A percentile compares a stretch with the other conserved stretches of the same genome.
Conservation (phyloP, 2,797 vertebrate species). For the Darevskia mixta region DNA sequence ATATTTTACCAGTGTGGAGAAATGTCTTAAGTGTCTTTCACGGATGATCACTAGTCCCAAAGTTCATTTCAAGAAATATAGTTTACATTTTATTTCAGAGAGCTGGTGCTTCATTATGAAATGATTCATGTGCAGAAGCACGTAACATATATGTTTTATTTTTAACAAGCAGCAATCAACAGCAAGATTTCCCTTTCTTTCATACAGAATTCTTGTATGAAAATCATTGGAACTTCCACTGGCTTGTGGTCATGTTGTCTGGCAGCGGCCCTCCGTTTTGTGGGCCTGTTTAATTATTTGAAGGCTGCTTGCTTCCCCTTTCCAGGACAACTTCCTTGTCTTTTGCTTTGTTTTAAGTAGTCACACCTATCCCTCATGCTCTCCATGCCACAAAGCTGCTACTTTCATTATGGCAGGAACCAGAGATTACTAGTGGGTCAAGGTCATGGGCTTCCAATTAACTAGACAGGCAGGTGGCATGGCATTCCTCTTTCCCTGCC, state of each 20-base stretch:
- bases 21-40: background rate
- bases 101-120: background rate
- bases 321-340: background rate
- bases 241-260: too few relatives aligned
- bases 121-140: background rate
- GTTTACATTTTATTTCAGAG: background rate
- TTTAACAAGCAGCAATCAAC: background rate
- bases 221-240: too few relatives aligned
- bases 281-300: background rate
- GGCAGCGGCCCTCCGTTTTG: background rate
- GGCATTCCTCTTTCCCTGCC: background rate
- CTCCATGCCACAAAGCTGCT: background rate
- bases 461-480: background rate
- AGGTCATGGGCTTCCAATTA: background rate
- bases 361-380: background rate
- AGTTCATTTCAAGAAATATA: background rate
- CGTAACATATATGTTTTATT: background rate
- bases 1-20: background rate
- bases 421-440: background rate
- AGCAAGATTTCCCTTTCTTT: background rate
- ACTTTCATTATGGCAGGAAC: background rate
- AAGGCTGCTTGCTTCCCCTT: background rate
- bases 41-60: background rate
- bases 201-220: too few relatives aligned
- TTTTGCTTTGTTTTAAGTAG: background rate